A percentile compares a stretch with the other conserved stretches of the same genome.
These are phyloP conservation scores for Epinotia brunnichana DNA, from an alignment of 2,888 invertebrate genomes.

Conservation along the genomic window DNA sequence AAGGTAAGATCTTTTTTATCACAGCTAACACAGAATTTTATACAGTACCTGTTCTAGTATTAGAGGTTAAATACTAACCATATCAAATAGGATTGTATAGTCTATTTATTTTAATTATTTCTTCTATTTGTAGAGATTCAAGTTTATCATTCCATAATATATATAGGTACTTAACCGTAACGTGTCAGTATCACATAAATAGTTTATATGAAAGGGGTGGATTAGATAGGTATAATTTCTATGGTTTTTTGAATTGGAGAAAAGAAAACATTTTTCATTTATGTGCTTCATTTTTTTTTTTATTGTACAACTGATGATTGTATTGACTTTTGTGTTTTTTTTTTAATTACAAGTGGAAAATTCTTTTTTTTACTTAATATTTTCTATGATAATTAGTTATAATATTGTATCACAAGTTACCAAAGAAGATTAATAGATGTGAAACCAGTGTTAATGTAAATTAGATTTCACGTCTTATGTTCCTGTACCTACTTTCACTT, in stretches of 20 bases:
- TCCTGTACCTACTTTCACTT: conserved; percentile 10
- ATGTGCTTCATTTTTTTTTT: no score
- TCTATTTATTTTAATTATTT: conserved; percentile 16
- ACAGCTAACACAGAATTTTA: conserved; percentile 9
- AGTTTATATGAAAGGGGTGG: neutral
- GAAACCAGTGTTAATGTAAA: neutral
- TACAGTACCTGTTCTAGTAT: conserved; percentile 31
- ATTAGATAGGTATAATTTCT: neutral
- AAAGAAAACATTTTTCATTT: neutral
- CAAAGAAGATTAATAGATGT: conserved; percentile 24
- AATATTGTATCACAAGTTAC: conserved; percentile 15
- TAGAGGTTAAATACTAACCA: conserved; percentile 26
- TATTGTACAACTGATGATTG: no score
- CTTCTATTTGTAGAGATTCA: conserved; percentile 6
- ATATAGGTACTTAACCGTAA: neutral
- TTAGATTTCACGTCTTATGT: conserved; percentile 10
- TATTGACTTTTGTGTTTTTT: no score
- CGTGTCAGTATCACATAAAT: neutral
- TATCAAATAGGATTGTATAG: conserved; percentile 16
- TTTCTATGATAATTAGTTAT: neutral
- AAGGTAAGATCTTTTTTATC: neutral
- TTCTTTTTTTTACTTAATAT: neutral
- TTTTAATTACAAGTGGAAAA: no score
- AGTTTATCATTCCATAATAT: conserved; percentile 31
- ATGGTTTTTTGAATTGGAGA: neutral